phyloP scores from a whole-genome alignment of 1,140 invertebrate genomes.

The Ectropis grisescens region DNA sequence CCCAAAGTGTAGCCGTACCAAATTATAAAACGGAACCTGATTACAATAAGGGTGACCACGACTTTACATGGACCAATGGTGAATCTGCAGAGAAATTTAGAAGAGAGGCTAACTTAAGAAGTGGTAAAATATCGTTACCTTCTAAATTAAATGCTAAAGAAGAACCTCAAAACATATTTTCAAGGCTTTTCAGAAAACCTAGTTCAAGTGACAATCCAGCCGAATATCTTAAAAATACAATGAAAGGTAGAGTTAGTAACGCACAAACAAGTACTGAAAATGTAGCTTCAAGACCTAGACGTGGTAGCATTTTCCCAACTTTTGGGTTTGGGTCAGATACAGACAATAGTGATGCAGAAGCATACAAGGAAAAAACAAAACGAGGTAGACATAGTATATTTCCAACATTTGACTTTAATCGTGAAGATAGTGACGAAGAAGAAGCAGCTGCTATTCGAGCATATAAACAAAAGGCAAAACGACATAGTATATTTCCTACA shows the following conservation, averaged over 20 bases:
- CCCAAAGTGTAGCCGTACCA: conserved; percentile 63
- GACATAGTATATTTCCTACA: conserved; percentile 55
- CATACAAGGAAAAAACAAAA: conserved; percentile 32
- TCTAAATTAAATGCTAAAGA: conserved; percentile 14
- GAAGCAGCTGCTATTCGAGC: conserved; percentile 29
- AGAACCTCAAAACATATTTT: conserved; percentile 38
- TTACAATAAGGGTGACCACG: conserved; percentile 49
- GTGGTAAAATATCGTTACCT: conserved; percentile 52
- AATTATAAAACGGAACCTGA: conserved; percentile 50
- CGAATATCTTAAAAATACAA: conserved; percentile 46
- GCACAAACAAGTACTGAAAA: conserved; percentile 27
- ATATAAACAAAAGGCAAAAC: conserved; percentile 46
- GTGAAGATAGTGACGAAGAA: conserved; percentile 23
- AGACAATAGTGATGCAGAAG: conserved; percentile 27
- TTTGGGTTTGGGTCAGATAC: conserved; percentile 30
- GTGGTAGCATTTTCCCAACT: conserved; percentile 40
- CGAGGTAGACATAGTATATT: conserved; percentile 27
- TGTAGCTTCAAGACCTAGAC: conserved; percentile 23
- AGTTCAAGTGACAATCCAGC: conserved; percentile 41
- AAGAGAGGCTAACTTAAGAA: conserved; percentile 63
- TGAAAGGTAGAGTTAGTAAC: conserved; percentile 36
- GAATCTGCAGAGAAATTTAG: conserved; percentile 72
- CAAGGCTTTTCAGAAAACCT: conserved; percentile 36
- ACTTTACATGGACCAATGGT: conserved; percentile 79
- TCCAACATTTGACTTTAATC: conserved; percentile 23